phyloP scores from a whole-genome alignment of 1,140 invertebrate species.

The Papilio polytes region DNA sequence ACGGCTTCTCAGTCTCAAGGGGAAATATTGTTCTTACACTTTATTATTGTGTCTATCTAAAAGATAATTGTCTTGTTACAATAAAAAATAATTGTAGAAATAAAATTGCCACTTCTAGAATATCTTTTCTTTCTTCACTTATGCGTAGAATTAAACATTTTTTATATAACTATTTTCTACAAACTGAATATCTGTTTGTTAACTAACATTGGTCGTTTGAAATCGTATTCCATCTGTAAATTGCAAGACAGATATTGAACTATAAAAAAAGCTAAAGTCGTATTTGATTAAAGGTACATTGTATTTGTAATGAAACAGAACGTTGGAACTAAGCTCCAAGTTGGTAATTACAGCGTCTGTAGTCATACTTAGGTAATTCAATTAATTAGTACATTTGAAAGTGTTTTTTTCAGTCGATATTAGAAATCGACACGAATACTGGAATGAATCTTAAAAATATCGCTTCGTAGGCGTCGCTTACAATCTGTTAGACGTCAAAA shows the following conservation, averaged over 20 bases:
- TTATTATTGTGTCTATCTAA: neutral
- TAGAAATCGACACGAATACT: too few relatives aligned
- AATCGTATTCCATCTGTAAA: too few relatives aligned
- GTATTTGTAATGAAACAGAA: neutral
- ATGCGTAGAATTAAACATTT: too few relatives aligned
- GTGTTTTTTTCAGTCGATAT: neutral
- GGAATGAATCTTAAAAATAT: too few relatives aligned
- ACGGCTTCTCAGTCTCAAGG: neutral
- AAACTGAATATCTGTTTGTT: too few relatives aligned
- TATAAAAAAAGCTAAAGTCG: too few relatives aligned
- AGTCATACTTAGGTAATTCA: neutral
- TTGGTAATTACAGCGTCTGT: neutral
- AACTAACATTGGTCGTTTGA: too few relatives aligned
- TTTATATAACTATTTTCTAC: too few relatives aligned
- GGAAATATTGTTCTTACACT: neutral
- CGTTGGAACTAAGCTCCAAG: neutral
- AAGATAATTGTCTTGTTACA: neutral
- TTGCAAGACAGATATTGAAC: too few relatives aligned
- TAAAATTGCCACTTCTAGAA: neutral
- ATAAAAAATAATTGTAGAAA: neutral
- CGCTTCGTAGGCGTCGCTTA: too few relatives aligned
- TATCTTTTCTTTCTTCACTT: too few relatives aligned
- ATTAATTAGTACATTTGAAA: neutral
- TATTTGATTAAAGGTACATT: neutral
- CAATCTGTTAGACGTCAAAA: too few relatives aligned